Evolutionary conservation across 2,113 vertebrate genomes (phyloP).

Genomic region (Meles meles): DNA sequence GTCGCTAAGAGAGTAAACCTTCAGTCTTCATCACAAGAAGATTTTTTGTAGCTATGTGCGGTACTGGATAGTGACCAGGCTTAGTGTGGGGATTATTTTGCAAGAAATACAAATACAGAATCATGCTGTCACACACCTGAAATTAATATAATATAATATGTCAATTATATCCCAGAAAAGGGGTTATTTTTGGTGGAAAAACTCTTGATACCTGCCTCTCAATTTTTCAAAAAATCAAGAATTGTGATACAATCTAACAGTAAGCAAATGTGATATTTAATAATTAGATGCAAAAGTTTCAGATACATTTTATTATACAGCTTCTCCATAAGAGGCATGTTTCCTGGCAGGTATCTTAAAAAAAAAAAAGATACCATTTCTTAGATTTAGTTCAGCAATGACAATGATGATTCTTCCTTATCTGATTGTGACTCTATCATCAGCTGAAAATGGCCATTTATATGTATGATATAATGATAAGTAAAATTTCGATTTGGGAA

Average conservation of each 20-base stretch:
- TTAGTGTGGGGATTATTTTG: background rate
- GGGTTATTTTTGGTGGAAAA: background rate
- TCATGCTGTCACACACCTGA: background rate
- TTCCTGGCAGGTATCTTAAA: background rate
- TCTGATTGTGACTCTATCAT: background rate
- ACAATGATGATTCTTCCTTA: background rate
- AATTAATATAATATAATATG: background rate
- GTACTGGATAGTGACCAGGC: background rate
- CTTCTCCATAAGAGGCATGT: background rate
- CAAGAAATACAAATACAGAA: background rate
- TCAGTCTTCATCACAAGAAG: background rate
- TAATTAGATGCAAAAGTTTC: background rate
- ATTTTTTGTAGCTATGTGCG: background rate
- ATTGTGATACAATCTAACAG: background rate
- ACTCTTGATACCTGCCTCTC: background rate
- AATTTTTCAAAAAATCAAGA: background rate
- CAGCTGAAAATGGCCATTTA: fast-evolving
- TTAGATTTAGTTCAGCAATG: background rate
- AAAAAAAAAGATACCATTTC: background rate
- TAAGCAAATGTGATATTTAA: background rate
- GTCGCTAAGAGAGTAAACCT: background rate
- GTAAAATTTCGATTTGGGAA: background rate
- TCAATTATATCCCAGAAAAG: background rate
- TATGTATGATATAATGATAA: background rate
- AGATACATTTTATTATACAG: background rate